Percentiles rank a stretch among this genome's conserved stretches.
Conservation (phyloP, 2,888 invertebrate species). For the Hemithea aestivaria region DNA sequence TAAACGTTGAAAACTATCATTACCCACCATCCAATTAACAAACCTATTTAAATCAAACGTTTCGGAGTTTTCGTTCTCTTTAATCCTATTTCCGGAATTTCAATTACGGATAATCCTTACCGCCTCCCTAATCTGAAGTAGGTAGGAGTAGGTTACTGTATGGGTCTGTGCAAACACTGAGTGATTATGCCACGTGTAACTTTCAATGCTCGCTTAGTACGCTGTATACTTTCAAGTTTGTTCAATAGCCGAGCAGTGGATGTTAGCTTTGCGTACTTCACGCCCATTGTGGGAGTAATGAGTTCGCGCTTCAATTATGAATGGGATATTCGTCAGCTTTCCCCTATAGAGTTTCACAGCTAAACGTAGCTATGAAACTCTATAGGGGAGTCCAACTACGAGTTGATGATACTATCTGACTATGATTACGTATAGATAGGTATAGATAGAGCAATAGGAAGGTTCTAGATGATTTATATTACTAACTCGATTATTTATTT, state of each 20-base stretch:
- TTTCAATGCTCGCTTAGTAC: slow-evolving; percentile 29
- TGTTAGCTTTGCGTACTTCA: slow-evolving; percentile 40
- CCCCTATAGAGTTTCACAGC: slow-evolving; percentile 21
- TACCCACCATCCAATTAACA: slow-evolving; percentile 19
- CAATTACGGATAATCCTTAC: slow-evolving; percentile 27
- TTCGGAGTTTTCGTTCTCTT: slow-evolving; percentile 21
- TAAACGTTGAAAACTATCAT: slow-evolving; percentile 17
- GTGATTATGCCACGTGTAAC: slow-evolving; percentile 39
- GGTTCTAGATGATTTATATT: no score
- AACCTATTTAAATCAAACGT: slow-evolving; percentile 23
- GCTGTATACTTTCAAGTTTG: slow-evolving; percentile 33
- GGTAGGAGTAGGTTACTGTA: slow-evolving; percentile 21
- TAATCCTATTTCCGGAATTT: slow-evolving; percentile 26
- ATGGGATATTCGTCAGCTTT: slow-evolving; percentile 20
- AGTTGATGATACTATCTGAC: background rate
- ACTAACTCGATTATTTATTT: no score
- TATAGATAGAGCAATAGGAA: no score
- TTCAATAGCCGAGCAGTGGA: slow-evolving; percentile 38
- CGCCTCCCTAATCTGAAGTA: slow-evolving; percentile 24
- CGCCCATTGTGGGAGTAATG: slow-evolving; percentile 47
- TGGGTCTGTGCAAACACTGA: slow-evolving; percentile 44
- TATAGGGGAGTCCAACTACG: background rate
- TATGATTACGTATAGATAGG: no score
- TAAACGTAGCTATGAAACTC: background rate
- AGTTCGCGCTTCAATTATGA: slow-evolving; percentile 57